phyloP scores from a whole-genome alignment of 2,888 invertebrate species.

The Drosophila ezoana region DNA sequence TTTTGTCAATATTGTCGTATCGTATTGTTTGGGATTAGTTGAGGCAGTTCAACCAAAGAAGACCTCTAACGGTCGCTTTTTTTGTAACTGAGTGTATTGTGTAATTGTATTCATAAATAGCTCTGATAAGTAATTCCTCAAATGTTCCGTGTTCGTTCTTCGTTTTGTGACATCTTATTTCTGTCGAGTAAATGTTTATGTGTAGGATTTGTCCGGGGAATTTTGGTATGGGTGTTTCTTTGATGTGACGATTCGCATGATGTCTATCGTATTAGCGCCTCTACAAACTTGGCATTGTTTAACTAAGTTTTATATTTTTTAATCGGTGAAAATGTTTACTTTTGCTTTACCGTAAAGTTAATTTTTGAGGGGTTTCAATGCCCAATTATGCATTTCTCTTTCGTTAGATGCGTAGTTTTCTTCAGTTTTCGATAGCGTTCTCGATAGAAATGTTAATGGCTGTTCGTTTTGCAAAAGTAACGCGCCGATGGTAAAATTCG shows the following conservation, averaged over 20 bases:
- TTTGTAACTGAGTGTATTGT: not conserved
- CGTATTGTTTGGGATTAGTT: not conserved
- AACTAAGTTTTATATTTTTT: too few species aligned
- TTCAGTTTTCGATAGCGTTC: not conserved
- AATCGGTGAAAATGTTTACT: too few species aligned
- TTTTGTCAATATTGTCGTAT: too few species aligned
- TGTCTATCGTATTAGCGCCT: not conserved
- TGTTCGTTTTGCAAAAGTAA: not conserved
- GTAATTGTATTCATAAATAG: not conserved
- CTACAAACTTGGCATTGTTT: too few species aligned
- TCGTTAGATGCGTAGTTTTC: not conserved
- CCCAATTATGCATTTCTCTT: constrained; percentile 15
- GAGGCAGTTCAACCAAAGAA: not conserved
- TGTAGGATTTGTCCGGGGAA: not conserved
- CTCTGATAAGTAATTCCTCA: not conserved
- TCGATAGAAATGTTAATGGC: not conserved
- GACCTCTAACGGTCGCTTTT: not conserved
- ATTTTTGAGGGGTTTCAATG: constrained; percentile 59
- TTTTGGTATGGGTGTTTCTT: not conserved
- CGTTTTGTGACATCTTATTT: not conserved
- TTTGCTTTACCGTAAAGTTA: constrained; percentile 33
- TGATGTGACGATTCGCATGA: not conserved
- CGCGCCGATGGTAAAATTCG: not conserved
- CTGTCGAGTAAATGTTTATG: not conserved
- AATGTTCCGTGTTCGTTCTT: not conserved